phyloP scores from a whole-genome alignment of 2,797 vertebrate genomes.

The Orientallactaga sibirica region DNA sequence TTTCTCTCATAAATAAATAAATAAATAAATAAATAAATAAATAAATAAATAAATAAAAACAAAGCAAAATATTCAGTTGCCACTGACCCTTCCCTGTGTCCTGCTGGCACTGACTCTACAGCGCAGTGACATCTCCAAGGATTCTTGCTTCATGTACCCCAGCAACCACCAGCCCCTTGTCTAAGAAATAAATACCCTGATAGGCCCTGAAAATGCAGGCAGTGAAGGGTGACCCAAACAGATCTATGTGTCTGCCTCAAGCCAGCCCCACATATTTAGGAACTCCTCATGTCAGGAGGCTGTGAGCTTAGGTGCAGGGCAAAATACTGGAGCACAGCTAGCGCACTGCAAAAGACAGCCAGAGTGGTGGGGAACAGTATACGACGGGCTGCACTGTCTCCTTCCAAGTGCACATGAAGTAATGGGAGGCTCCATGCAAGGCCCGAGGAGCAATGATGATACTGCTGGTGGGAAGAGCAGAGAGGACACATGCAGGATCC shows the following conservation, averaged over 20 bases:
- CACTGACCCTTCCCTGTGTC: too few relatives aligned
- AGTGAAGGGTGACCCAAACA: not conserved
- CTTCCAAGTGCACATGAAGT: fast-evolving
- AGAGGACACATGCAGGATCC: fast-evolving
- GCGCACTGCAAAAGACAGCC: not conserved
- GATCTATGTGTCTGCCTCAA: not conserved
- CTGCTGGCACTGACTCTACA: fast-evolving
- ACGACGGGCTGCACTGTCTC: not conserved
- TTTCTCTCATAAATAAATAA: too few relatives aligned
- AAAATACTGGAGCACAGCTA: not conserved
- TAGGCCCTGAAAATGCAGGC: not conserved
- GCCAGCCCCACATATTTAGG: not conserved
- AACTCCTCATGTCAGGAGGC: not conserved
- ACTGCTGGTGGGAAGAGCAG: too few relatives aligned
- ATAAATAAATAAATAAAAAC: too few relatives aligned
- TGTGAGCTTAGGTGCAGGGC: not conserved
- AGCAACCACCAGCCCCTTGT: not conserved
- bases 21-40: too few relatives aligned
- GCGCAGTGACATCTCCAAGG: not conserved
- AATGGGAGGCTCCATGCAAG: not conserved
- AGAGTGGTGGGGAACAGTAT: not conserved
- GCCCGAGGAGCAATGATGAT: not conserved
- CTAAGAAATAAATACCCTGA: not conserved
- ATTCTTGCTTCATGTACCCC: not conserved
- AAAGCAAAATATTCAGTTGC: too few relatives aligned